Conservation (phyloP, 2,113 vertebrate species). For the Petroica traversi region DNA sequence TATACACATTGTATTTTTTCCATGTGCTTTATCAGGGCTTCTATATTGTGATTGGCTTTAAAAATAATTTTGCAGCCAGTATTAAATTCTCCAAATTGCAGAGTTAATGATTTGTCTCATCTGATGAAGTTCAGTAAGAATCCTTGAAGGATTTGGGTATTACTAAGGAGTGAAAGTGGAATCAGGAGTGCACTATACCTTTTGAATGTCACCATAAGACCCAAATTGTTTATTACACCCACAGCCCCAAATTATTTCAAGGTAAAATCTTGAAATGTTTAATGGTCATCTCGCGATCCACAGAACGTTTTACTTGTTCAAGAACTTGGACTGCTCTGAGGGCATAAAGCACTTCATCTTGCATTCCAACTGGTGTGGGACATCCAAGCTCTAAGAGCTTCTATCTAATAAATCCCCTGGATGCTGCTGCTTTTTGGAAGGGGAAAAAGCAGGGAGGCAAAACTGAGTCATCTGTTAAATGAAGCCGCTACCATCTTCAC, state of each 20-base stretch:
- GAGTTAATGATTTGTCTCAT: constrained; percentile 11
- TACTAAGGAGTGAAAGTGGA: background rate
- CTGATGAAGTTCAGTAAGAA: constrained; percentile 39
- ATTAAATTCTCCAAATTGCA: constrained; percentile 19
- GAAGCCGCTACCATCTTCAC: background rate
- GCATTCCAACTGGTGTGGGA: background rate
- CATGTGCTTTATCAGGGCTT: background rate
- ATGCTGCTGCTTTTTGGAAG: background rate
- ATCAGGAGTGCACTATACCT: background rate
- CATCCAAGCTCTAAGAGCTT: background rate
- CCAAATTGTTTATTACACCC: background rate
- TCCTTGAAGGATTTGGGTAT: background rate
- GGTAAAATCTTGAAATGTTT: background rate
- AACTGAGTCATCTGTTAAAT: background rate
- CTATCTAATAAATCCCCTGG: background rate
- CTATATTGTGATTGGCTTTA: background rate
- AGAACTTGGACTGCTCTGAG: background rate
- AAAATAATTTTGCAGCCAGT: constrained; percentile 31
- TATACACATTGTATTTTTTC: background rate
- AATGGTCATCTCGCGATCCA: background rate
- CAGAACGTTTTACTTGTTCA: background rate
- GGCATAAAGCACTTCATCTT: background rate
- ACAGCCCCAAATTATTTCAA: background rate
- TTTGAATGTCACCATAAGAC: background rate
- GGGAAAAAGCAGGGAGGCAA: background rate